phyloP scores from a whole-genome alignment of 2,888 invertebrate species.

The Hyalella azteca region DNA sequence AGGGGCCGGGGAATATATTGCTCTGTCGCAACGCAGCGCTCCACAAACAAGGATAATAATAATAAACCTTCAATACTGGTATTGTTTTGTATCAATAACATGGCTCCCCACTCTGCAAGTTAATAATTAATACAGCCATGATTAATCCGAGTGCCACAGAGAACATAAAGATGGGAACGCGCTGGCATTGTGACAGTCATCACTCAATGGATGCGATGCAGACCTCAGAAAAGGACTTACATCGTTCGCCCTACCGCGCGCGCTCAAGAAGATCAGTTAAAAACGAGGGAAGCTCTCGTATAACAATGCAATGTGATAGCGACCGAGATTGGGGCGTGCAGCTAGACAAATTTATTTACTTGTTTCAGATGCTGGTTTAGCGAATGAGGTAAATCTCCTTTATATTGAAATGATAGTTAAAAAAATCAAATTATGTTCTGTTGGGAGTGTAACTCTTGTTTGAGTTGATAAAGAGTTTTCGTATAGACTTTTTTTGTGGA shows the following conservation, averaged over 20 bases:
- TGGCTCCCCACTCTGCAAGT: neutral
- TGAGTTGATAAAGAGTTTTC: too few species aligned
- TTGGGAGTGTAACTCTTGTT: too few species aligned
- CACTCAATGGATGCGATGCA: conserved; percentile 7
- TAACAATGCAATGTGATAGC: conserved; percentile 6
- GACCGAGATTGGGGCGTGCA: neutral
- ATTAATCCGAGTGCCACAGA: conserved; percentile 24
- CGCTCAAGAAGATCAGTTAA: neutral
- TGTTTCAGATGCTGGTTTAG: too few species aligned
- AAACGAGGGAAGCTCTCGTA: neutral
- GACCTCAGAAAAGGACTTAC: neutral
- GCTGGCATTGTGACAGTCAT: conserved; percentile 24
- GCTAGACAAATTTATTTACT: conserved; percentile 11
- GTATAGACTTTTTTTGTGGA: too few species aligned
- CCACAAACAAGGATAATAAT: conserved; percentile 17
- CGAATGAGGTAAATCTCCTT: too few species aligned
- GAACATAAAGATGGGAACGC: conserved; percentile 23
- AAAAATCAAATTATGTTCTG: too few species aligned
- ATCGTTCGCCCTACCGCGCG: neutral
- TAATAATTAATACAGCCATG: conserved; percentile 36
- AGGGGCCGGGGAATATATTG: conserved; percentile 6
- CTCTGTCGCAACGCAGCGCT: neutral
- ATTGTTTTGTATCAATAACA: conserved; percentile 33
- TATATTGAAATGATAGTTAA: too few species aligned
- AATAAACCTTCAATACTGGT: conserved; percentile 15